These are phyloP conservation scores for Dryocosmus kuriphilus DNA, from an alignment of 2,888 invertebrate genomes.

Conservation along the genomic window DNA sequence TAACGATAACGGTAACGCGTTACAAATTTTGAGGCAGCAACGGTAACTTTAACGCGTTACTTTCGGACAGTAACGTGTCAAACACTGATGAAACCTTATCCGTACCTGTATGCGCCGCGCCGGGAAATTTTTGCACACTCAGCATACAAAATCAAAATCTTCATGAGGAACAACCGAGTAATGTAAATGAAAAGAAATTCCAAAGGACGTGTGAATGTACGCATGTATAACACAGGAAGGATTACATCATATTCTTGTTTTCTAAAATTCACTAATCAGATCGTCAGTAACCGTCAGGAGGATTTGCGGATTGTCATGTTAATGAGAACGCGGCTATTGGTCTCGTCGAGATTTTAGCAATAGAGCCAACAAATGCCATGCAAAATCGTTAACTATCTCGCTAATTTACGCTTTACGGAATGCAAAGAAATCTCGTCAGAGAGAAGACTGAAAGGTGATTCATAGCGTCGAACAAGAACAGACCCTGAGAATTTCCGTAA, in stretches of 20 bases:
- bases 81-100: not conserved
- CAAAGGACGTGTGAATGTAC: slow-evolving; percentile 20
- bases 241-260: slow-evolving; percentile 21
- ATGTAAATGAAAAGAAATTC: slow-evolving; percentile 5
- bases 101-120: not conserved
- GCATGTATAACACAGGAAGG: not conserved
- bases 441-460: not conserved
- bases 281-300: not conserved
- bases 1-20: no score
- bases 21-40: no score
- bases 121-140: not conserved
- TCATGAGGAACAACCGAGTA: not conserved
- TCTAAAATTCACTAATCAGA: slow-evolving; percentile 30
- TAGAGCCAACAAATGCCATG: not conserved
- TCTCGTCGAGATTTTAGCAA: not conserved
- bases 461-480: not conserved
- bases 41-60: no score
- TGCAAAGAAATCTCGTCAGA: slow-evolving; percentile 15
- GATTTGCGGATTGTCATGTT: slow-evolving; percentile 20
- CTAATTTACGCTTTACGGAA: not conserved
- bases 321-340: not conserved
- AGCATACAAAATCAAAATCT: slow-evolving; percentile 4
- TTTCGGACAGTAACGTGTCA: no score
- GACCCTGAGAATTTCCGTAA: not conserved
- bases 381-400: not conserved